phyloP scores from a whole-genome alignment of 2,113 vertebrate genomes.

The Leptobrachium ailaonicum region DNA sequence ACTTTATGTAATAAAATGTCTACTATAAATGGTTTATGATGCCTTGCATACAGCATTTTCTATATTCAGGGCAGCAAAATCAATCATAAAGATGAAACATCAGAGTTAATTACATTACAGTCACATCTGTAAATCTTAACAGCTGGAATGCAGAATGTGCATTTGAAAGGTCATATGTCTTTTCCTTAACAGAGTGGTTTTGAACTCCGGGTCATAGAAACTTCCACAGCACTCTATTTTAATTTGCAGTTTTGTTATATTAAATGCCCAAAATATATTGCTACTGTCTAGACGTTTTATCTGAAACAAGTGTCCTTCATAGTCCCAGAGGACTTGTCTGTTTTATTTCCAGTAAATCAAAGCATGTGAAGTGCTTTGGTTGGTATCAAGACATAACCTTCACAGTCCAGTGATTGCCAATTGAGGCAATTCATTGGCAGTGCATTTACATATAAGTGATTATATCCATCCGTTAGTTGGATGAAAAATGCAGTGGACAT shows the following conservation, averaged over 20 bases:
- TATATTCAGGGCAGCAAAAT: not conserved
- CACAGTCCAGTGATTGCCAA: slow-evolving; percentile 82
- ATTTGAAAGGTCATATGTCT: slow-evolving; percentile 59
- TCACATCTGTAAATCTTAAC: slow-evolving; percentile 47
- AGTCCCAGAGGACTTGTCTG: slow-evolving; percentile 83
- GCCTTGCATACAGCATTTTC: not conserved
- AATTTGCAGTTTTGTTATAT: slow-evolving; percentile 81
- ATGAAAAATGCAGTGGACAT: slow-evolving; percentile 80
- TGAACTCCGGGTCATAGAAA: slow-evolving; percentile 74
- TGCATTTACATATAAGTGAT: slow-evolving; percentile 92
- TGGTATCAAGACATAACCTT: slow-evolving; percentile 92
- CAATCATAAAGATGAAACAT: slow-evolving; percentile 2
- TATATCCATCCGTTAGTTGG: slow-evolving; percentile 88
- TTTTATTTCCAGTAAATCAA: slow-evolving; percentile 98
- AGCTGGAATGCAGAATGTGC: slow-evolving; percentile 61
- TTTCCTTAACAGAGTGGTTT: slow-evolving; percentile 61
- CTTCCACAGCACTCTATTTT: slow-evolving; percentile 74
- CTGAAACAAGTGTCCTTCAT: slow-evolving; percentile 84
- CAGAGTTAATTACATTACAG: slow-evolving; percentile 3
- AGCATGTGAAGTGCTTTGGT: slow-evolving; percentile 77
- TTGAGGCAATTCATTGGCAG: slow-evolving; percentile 79
- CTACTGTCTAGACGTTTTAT: slow-evolving; percentile 84
- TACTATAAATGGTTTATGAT: too few relatives aligned
- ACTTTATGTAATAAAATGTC: too few relatives aligned
- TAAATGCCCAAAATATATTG: slow-evolving; percentile 82